Percentiles rank a stretch among this genome's conserved stretches.
Conservation (phyloP, 2,797 vertebrate species). For the Rhabdophis nuchalis region DNA sequence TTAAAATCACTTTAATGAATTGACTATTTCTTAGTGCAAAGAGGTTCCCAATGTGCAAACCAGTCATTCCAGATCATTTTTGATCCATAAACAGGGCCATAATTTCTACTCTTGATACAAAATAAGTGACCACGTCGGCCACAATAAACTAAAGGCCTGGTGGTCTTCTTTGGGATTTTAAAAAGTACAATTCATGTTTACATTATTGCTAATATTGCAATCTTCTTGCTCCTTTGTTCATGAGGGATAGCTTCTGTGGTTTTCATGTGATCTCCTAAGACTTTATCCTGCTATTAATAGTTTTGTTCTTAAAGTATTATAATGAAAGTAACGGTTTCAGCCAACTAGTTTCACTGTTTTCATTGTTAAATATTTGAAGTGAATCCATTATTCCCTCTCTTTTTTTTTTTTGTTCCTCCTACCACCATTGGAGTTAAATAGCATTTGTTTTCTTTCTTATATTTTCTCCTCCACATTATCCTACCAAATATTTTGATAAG, state of each 20-base stretch:
- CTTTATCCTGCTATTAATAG: constrained; percentile 15
- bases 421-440: background rate
- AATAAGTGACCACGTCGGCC: constrained; percentile 5
- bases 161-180: background rate
- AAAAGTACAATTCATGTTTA: constrained; percentile 14
- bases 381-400: background rate
- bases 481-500: background rate
- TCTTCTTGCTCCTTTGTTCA: background rate
- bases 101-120: constrained; percentile 2
- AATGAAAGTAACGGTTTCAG: background rate
- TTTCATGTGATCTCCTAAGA: constrained; percentile 6
- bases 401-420: background rate
- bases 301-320: constrained; percentile 16
- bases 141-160: constrained; percentile 11
- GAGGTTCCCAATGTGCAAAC: background rate
- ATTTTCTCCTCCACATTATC: background rate
- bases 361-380: background rate
- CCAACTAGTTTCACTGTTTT: background rate
- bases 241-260: background rate
- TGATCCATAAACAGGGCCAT: background rate
- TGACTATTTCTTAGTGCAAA: background rate
- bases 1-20: background rate
- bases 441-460: background rate
- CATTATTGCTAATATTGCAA: constrained; percentile 30
- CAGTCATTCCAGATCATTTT: background rate